Percentiles rank a stretch among this genome's conserved stretches.
Evolutionary conservation across 2,888 invertebrate species (phyloP).

Genomic region (Drosophila subquinaria): DNA sequence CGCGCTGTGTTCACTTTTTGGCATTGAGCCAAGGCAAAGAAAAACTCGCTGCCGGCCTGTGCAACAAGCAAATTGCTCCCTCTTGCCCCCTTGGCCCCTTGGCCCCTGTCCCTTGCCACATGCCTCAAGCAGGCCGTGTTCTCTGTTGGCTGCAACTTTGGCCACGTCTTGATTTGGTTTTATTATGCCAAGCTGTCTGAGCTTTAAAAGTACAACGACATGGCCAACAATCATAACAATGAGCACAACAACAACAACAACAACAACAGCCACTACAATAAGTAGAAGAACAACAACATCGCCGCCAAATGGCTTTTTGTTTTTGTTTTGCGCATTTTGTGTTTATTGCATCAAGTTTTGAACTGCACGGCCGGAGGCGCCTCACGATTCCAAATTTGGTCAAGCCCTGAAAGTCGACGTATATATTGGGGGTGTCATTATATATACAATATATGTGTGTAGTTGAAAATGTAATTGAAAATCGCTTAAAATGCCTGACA

Average conservation of each 20-base stretch:
- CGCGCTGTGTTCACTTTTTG: slow-evolving; percentile 50
- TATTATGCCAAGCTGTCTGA: slow-evolving; percentile 67
- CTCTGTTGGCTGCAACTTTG: slow-evolving; percentile 26
- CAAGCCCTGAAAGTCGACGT: slow-evolving; percentile 31
- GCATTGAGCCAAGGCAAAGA: slow-evolving; percentile 63
- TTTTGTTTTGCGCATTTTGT: slow-evolving; percentile 60
- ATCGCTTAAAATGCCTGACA: slow-evolving; percentile 67
- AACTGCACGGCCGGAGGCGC: slow-evolving; percentile 43
- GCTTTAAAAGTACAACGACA: slow-evolving; percentile 60
- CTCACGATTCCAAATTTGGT: slow-evolving; percentile 69
- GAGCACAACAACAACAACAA: slow-evolving; percentile 22
- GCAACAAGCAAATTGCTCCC: slow-evolving; percentile 32
- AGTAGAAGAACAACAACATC: slow-evolving; percentile 32
- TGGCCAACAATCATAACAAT: slow-evolving; percentile 44
- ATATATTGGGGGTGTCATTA: slow-evolving; percentile 18
- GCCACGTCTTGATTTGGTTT: slow-evolving; percentile 52
- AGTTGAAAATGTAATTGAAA: slow-evolving; percentile 57
- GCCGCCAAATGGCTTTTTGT: slow-evolving; percentile 64
- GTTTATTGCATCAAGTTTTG: slow-evolving; percentile 70
- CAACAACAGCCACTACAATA: slow-evolving; percentile 33
- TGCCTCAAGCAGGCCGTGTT: slow-evolving; percentile 10
- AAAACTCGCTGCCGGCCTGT: slow-evolving; percentile 32
- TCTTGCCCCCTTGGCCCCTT: neutral
- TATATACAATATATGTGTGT: slow-evolving; percentile 3
- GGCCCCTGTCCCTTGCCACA: neutral